phyloP scores from a whole-genome alignment of 2,113 vertebrate species.

The Chaetorhynchus papuensis region DNA sequence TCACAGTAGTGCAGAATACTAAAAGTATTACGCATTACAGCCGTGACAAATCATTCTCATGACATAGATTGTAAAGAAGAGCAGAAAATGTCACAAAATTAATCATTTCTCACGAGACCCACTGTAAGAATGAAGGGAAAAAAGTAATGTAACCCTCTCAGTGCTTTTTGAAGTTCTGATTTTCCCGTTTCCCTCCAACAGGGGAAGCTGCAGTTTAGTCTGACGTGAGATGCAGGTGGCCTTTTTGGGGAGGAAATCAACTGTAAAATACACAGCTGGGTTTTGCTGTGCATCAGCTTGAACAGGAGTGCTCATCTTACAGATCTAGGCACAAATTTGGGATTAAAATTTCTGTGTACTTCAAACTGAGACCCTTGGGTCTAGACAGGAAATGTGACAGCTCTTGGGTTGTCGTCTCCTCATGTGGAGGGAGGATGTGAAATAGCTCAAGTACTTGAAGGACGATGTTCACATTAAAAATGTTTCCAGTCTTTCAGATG shows the following conservation, averaged over 20 bases:
- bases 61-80: slow-evolving; percentile 43
- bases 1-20: slow-evolving; percentile 14
- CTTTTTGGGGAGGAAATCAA: not conserved
- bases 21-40: slow-evolving; percentile 37
- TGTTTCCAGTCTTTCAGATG: not conserved
- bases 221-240: not conserved
- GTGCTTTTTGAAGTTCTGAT: not conserved
- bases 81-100: slow-evolving; percentile 63
- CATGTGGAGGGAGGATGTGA: not conserved
- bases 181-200: not conserved
- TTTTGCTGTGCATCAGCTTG: not conserved
- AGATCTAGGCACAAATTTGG: not conserved
- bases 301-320: not conserved
- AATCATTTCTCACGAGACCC: slow-evolving; percentile 19
- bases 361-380: not conserved
- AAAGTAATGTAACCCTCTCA: not conserved
- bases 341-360: not conserved
- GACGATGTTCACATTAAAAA: not conserved
- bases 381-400: not conserved
- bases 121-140: not conserved
- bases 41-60: slow-evolving; percentile 58
- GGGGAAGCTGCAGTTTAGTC: not conserved
- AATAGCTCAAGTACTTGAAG: not conserved
- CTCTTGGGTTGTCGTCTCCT: not conserved
- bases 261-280: not conserved